phyloP scores from a whole-genome alignment of 1,140 invertebrate genomes.

The Aphelinus atriplicis region DNA sequence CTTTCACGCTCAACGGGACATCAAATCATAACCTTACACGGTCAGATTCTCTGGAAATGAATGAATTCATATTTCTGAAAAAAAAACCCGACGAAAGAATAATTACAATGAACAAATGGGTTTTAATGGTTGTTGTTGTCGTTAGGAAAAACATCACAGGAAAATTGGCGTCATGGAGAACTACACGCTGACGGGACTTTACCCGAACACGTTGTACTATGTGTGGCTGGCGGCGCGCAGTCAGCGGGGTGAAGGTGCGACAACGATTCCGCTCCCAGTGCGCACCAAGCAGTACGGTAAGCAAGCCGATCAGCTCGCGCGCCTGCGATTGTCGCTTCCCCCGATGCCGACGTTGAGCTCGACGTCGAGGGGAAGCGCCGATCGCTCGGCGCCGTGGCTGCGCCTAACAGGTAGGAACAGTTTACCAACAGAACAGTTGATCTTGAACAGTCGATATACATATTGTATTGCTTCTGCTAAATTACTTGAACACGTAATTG shows the following conservation, averaged over 20 bases:
- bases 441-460: too few relatives aligned
- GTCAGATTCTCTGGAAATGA: too few relatives aligned
- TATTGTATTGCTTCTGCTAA: conserved; percentile 52
- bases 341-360: background rate
- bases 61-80: conserved; percentile 5
- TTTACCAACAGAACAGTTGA: conserved; percentile 46
- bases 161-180: conserved; percentile 83
- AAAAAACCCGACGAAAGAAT: conserved; percentile 4
- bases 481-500: conserved; percentile 13
- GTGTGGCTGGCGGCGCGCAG: conserved; percentile 95
- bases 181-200: conserved; percentile 87
- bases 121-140: too few relatives aligned
- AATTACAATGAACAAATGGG: background rate
- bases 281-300: conserved; percentile 97
- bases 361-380: background rate
- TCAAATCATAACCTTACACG: too few relatives aligned
- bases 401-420: conserved; percentile 60
- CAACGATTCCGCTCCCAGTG: conserved; percentile 92
- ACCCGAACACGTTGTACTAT: conserved; percentile 95
- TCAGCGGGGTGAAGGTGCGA: conserved; percentile 90
- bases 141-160: conserved; percentile 72
- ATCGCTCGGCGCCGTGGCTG: background rate
- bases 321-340: background rate
- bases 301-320: conserved; percentile 58
- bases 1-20: too few relatives aligned